phyloP scores from a whole-genome alignment of 2,113 vertebrate genomes.

The Aspidoscelis tigris region DNA sequence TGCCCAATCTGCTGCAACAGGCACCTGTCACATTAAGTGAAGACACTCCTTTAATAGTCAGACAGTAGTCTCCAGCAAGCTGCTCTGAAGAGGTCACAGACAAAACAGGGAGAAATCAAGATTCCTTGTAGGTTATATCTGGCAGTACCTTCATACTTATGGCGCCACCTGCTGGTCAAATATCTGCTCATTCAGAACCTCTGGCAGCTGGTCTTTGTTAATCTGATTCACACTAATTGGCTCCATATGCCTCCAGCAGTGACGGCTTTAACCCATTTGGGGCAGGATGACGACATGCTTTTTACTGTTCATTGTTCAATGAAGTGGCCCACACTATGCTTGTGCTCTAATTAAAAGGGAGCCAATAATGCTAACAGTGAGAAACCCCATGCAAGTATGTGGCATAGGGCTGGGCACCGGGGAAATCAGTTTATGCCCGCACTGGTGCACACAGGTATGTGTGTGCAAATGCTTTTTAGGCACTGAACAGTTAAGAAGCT shows the following conservation, averaged over 20 bases:
- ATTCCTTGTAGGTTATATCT: neutral
- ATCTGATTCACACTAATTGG: constrained; percentile 32
- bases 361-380: too few relatives aligned
- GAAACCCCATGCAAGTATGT: neutral
- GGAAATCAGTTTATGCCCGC: neutral
- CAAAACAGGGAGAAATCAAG: neutral
- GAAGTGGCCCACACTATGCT: neutral
- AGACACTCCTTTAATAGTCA: neutral
- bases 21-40: neutral
- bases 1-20: too few relatives aligned
- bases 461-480: neutral
- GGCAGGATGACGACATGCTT: neutral
- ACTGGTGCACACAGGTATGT: neutral
- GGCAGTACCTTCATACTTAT: neutral
- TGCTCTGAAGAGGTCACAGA: neutral
- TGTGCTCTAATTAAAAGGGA: neutral
- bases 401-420: too few relatives aligned
- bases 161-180: neutral
- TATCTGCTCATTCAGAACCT: neutral
- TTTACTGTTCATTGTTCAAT: rapidly evolving
- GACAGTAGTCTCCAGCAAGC: too few relatives aligned
- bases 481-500: constrained; percentile 37
- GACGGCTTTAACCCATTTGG: neutral
- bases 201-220: constrained; percentile 41
- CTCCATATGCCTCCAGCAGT: neutral